A percentile compares a stretch with the other conserved stretches of the same genome.
Evolutionary conservation across 2,797 vertebrate genomes (phyloP).

Genomic region (Intellagama lesueurii): DNA sequence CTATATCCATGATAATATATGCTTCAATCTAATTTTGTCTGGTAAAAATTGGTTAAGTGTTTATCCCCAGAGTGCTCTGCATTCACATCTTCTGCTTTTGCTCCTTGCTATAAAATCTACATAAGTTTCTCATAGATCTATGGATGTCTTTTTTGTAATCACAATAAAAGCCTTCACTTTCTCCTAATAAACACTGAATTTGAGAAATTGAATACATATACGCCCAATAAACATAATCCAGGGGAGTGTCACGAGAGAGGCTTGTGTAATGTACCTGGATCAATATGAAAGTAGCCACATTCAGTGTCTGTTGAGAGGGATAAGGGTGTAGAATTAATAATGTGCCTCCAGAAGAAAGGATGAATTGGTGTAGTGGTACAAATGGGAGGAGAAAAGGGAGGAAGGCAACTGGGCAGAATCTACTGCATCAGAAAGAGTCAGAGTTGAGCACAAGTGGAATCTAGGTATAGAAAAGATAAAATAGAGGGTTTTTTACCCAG

Average conservation of each 20-base stretch:
- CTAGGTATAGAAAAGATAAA: too few relatives aligned
- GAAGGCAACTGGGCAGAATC: background rate
- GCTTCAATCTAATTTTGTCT: slow-evolving; percentile 3
- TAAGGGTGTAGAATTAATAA: background rate
- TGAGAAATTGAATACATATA: background rate
- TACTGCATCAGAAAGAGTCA: background rate
- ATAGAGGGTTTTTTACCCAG: too few relatives aligned
- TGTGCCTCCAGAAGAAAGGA: background rate
- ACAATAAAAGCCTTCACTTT: background rate
- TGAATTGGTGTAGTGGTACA: background rate
- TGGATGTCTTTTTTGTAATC: background rate
- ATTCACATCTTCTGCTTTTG: background rate
- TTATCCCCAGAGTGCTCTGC: background rate
- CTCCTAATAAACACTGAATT: background rate
- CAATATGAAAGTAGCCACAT: background rate
- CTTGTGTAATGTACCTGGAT: background rate
- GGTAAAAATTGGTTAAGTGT: background rate
- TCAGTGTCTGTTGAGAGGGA: background rate
- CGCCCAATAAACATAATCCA: background rate
- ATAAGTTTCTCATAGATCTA: background rate
- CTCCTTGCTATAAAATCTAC: background rate
- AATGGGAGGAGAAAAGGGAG: background rate
- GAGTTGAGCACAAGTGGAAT: too few relatives aligned
- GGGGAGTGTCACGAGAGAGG: background rate
- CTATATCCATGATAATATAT: background rate